These are phyloP conservation scores for Brachynemurus nebulosus DNA, from an alignment of 2,888 invertebrate genomes.

Conservation along the genomic window DNA sequence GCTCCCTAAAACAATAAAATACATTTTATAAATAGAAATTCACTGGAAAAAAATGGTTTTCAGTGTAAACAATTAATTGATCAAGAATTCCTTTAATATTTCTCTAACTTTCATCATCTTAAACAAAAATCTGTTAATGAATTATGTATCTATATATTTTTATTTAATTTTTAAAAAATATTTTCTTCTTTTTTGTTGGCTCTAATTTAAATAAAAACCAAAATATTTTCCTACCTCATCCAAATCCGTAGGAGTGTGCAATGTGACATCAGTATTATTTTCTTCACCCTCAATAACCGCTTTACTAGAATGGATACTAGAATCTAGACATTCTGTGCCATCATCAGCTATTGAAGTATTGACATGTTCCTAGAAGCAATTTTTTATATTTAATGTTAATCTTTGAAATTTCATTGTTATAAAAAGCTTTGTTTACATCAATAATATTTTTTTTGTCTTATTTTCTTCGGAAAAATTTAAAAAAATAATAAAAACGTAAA, in stretches of 20 bases:
- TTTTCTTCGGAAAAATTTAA: too few species aligned
- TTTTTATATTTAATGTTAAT: constrained; percentile 5
- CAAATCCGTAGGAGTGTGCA: constrained; percentile 13
- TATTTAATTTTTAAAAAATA: background rate
- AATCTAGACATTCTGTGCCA: constrained; percentile 11
- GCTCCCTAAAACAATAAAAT: background rate
- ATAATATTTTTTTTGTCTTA: too few species aligned
- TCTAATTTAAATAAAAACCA: background rate
- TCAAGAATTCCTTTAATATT: too few species aligned
- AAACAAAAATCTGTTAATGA: too few species aligned
- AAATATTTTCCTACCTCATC: constrained; percentile 1
- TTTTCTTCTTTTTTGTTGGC: too few species aligned
- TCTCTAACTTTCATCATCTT: too few species aligned
- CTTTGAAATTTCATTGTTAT: background rate
- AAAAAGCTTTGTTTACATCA: background rate
- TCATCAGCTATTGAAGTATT: constrained; percentile 13
- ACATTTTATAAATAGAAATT: background rate
- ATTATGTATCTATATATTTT: background rate
- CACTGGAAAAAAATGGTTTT: background rate
- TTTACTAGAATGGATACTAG: constrained; percentile 13
- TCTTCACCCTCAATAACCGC: constrained; percentile 13
- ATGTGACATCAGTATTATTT: constrained; percentile 12
- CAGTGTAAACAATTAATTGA: too few species aligned
- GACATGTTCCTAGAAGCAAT: constrained; percentile 12
- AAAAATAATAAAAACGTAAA: too few species aligned